phyloP scores from a whole-genome alignment of 2,797 vertebrate species.

The Carapus acus region DNA sequence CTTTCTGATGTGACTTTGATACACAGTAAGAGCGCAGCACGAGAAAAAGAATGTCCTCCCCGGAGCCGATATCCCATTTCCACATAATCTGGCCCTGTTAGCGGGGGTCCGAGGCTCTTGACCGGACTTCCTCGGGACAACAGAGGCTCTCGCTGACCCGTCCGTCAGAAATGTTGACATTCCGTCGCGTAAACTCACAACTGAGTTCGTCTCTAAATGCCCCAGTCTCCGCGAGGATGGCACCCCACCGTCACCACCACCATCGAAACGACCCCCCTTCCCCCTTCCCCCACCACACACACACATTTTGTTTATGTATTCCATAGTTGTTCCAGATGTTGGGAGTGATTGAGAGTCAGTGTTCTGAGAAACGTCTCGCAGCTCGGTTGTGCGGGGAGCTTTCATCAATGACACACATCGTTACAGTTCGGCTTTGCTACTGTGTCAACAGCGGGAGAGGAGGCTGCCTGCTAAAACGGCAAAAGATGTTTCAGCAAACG shows the following conservation, averaged over 20 bases:
- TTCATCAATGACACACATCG: conserved; percentile 72
- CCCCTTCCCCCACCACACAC: conserved; percentile 7
- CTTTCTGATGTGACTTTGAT: conserved; percentile 59
- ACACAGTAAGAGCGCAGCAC: conserved; percentile 49
- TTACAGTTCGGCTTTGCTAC: conserved; percentile 61
- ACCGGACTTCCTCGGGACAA: conserved; percentile 56
- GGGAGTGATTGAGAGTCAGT: conserved; percentile 66
- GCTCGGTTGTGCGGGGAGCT: conserved; percentile 62
- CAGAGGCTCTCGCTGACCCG: conserved; percentile 55
- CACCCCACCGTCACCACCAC: no score
- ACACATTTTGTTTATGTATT: conserved; percentile 63
- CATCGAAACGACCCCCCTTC: conserved; percentile 10
- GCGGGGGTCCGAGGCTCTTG: conserved; percentile 50
- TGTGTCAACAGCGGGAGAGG: conserved; percentile 50
- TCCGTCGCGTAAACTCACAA: conserved; percentile 50
- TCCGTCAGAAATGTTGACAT: conserved; percentile 64
- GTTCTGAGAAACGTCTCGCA: conserved; percentile 67
- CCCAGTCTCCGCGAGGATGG: conserved; percentile 46
- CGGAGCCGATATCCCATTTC: conserved; percentile 53
- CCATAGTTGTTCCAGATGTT: conserved; percentile 73
- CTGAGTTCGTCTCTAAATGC: conserved; percentile 32
- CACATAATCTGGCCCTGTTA: conserved; percentile 39
- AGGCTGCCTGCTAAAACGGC: conserved; percentile 26
- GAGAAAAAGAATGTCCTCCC: conserved; percentile 51
- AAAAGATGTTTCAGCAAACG: conserved; percentile 4